Conservation (phyloP, 2,797 vertebrate genomes). For the Neosilurus mollespiculum region DNA sequence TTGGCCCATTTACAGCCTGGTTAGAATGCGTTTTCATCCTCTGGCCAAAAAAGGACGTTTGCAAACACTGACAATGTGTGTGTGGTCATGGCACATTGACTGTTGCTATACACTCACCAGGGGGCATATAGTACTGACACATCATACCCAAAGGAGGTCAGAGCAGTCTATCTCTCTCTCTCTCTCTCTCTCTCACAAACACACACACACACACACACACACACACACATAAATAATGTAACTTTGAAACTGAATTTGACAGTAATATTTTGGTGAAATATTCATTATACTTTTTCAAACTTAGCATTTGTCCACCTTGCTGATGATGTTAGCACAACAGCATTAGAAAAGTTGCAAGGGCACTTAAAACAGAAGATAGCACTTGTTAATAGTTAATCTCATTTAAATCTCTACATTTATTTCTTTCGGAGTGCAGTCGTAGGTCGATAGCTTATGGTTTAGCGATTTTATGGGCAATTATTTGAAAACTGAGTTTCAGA, state of each 20-base stretch:
- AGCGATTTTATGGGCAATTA: too few relatives aligned
- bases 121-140: not conserved
- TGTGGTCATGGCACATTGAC: constrained; percentile 53
- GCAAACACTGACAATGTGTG: constrained; percentile 49
- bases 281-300: not conserved
- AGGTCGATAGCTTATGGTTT: too few relatives aligned
- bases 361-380: too few relatives aligned
- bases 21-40: constrained; percentile 58
- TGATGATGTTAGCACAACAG: too few relatives aligned
- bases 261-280: too few relatives aligned
- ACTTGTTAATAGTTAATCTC: too few relatives aligned
- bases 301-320: not conserved
- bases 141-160: not conserved
- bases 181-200: not conserved
- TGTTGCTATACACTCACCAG: not conserved
- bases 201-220: too few relatives aligned
- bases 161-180: not conserved
- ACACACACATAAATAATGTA: too few relatives aligned
- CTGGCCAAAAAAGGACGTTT: constrained; percentile 55
- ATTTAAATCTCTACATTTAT: too few relatives aligned
- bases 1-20: constrained; percentile 66
- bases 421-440: too few relatives aligned
- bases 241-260: too few relatives aligned
- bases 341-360: not conserved
- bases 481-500: too few relatives aligned